Evolutionary conservation across 2,113 vertebrate species (phyloP), one percentile per base, ranked within the genome.

Genomic region (Tetrax tetrax): DNA sequence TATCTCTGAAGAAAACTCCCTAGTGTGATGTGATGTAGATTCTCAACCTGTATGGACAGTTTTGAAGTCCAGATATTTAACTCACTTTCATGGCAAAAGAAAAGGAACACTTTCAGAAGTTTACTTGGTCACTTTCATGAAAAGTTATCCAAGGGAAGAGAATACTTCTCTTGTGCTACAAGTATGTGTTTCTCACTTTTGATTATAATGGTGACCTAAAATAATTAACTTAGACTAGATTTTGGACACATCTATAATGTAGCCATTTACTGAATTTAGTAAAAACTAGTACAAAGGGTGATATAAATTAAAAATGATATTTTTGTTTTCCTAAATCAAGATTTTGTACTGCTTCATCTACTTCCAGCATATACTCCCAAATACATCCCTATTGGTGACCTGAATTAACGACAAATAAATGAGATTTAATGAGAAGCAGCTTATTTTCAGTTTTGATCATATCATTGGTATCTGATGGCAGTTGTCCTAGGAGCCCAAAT

Each of bases 121-220:
- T 35, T 12, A 29, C 14, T 53, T 4, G 0, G 3, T 60, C 1
- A 1, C 5, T 57, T 87, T 29, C n/a, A 37, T 59, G 22, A 41
- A 74, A 70, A 70, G 15, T 75, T 82, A 41, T 57, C 20, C n/a
- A 93, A 51, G 24, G 21, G 10, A 70, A 78, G 14, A 69, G 2
- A 6, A 38, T 60, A 27, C 1, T 83, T 53, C 5, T 61, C 4
- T 37, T 68, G 6, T 33, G 28, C 16, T 23, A n/a, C 8, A 43
- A 66, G 27, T 68, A 25, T 14, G 1, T 50, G 2, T 64, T 85
- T 78, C 16, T 84, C 10, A 60, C 19, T 11, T 75, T 71, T 82
- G 17, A 28, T 71, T 60, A 16, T 50, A 84, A 23, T 2, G 21
- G 3, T 22, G 4, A 27, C 12, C 14, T 89, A 76, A 71, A 91